Evolutionary conservation across 2,797 vertebrate species (phyloP).

Genomic region (Leuciscus waleckii): DNA sequence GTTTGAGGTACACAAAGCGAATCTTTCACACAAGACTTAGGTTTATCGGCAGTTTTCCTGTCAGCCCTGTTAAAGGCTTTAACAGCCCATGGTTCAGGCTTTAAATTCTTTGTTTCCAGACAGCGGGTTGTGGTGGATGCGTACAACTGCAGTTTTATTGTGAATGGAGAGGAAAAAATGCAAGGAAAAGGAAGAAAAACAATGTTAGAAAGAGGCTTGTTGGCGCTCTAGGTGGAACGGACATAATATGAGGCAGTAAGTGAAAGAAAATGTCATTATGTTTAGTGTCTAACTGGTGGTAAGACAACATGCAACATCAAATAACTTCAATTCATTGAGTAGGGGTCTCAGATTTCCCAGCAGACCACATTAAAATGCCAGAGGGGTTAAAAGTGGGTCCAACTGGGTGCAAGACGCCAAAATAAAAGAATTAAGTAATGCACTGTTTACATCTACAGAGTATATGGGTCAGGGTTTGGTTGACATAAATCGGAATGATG

Average conservation of each 20-base stretch:
- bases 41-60: constrained; percentile 50
- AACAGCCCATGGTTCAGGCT: constrained; percentile 46
- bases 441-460: constrained; percentile 63
- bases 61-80: constrained; percentile 54
- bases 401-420: constrained; percentile 62
- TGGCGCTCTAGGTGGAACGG: constrained; percentile 27
- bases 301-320: constrained; percentile 53
- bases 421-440: constrained; percentile 66
- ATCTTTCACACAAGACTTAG: constrained; percentile 28
- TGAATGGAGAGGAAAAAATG: constrained; percentile 52
- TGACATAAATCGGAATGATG: constrained; percentile 52
- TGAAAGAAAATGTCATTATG: constrained; percentile 46
- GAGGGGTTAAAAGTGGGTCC: constrained; percentile 56
- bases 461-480: constrained; percentile 27
- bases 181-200: constrained; percentile 42
- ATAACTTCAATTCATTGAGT: constrained; percentile 49
- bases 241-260: constrained; percentile 7
- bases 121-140: constrained; percentile 49
- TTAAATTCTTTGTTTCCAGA: constrained; percentile 46
- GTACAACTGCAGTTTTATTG: constrained; percentile 55
- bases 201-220: constrained; percentile 41
- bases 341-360: constrained; percentile 60
- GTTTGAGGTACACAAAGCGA: constrained; percentile 14
- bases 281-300: constrained; percentile 59
- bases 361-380: constrained; percentile 66